phyloP scores from a whole-genome alignment of 2,888 invertebrate genomes.

The Silvanus unidentatus region DNA sequence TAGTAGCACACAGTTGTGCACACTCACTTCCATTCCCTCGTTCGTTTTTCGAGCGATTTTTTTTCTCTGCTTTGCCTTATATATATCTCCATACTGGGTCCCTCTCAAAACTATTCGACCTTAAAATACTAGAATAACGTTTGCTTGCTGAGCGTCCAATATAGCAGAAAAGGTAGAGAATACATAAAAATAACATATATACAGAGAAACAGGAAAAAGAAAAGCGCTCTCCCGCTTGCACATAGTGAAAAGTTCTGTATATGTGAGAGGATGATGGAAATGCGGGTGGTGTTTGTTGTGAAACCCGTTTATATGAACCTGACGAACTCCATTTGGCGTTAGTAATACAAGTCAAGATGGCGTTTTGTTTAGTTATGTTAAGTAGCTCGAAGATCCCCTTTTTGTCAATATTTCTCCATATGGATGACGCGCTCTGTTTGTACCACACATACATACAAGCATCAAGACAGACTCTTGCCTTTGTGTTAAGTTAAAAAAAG shows the following conservation, averaged over 20 bases:
- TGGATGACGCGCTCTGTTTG: conserved; percentile 15
- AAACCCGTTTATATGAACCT: conserved; percentile 7
- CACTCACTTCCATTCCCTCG: not conserved
- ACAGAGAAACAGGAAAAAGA: too few species aligned
- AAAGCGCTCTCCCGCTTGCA: too few species aligned
- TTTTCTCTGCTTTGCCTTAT: not conserved
- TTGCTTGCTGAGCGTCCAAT: conserved; percentile 28
- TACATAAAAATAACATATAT: not conserved
- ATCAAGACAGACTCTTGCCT: too few species aligned
- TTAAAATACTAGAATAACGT: conserved; percentile 34
- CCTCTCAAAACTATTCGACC: conserved; percentile 23
- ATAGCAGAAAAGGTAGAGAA: conserved; percentile 2
- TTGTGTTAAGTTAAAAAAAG: too few species aligned
- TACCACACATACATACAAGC: too few species aligned
- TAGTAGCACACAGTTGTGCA: not conserved
- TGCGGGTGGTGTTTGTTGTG: too few species aligned
- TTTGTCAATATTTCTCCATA: conserved; percentile 35
- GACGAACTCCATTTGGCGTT: conserved; percentile 26
- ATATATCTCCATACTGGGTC: not conserved
- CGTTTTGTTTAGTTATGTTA: conserved; percentile 37
- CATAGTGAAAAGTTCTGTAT: too few species aligned
- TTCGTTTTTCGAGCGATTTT: too few species aligned
- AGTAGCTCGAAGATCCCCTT: conserved; percentile 26
- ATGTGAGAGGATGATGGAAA: too few species aligned
- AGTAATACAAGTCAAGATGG: conserved; percentile 31